Evolutionary conservation across 2,113 vertebrate genomes (phyloP), one percentile per base, ranked within the genome.

Genomic region (Lepus americanus): DNA sequence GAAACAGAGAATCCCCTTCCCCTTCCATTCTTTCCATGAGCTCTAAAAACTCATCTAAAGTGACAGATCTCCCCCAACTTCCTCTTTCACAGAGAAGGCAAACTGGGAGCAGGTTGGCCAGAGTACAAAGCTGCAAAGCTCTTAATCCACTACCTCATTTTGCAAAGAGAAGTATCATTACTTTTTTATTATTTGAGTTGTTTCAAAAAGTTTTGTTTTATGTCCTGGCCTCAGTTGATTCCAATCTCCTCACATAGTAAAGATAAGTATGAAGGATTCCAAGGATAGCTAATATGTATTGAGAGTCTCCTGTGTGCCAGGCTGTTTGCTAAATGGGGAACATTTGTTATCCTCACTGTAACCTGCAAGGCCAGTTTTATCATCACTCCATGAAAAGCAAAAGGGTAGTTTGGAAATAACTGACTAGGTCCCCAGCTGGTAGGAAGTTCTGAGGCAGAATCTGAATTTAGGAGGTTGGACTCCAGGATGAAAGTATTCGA

Each of bases 1-100:
- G 95, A 97, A 96, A 94, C 16, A 27, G n/a, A 96, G 93, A 96
- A 90, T 87, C 92, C 92, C 78, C 94, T 90, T 92, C 69, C 67
- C 63, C n/a, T 84, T 87, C 63, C 49, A 51, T 94, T 67, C 64
- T 96, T 96, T 90, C 78, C 85, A n/a, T 67, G 80, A 76, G 22
- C 55, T 91, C 64, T 49, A 10, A 11, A 29, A 93, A 55, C 67
- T 94, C 59, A 53, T 89, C 67, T 85, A 59, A 95, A 90, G 90
- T n/a, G 90, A 92, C 74, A 80, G 87, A 16, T 64, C 90, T 93
- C 36, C 55, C 55, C 94, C 59, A 19, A 33, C 92, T 97, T 94
- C 76, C 93, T 96, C 94, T 96, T 96, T 96, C 86, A 90, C 36
- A 94, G 90, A 96, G 72, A 51, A 63, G 55, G 77, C 39, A 84